Evolutionary conservation across 2,888 invertebrate species (phyloP).

Genomic region (Eilema griseolum): DNA sequence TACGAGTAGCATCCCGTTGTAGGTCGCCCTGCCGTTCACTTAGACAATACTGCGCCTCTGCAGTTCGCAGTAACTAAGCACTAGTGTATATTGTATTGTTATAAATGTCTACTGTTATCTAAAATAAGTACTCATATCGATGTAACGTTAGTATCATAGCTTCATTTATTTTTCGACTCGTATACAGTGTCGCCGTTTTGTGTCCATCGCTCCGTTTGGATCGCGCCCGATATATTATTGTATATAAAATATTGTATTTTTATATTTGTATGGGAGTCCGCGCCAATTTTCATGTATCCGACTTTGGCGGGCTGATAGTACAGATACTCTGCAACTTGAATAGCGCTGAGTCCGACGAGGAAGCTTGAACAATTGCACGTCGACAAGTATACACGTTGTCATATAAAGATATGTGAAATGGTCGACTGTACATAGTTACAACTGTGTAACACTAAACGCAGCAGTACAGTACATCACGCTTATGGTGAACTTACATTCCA

Average conservation of each 20-base stretch:
- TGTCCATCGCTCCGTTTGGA: conserved; percentile 9
- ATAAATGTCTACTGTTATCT: conserved; percentile 3
- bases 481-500: too few species aligned
- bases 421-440: too few species aligned
- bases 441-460: too few species aligned
- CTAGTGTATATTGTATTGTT: background rate
- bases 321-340: background rate
- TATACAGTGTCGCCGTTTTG: conserved; percentile 5
- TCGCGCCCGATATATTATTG: conserved; percentile 12
- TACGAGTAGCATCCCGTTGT: background rate
- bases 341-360: background rate
- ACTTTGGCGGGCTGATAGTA: background rate
- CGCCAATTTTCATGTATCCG: conserved; percentile 17
- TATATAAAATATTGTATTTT: conserved; percentile 53
- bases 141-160: conserved; percentile 6
- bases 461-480: too few species aligned
- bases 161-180: conserved; percentile 17
- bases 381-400: background rate
- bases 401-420: too few species aligned
- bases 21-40: background rate
- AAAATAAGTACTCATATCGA: conserved; percentile 21
- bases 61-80: background rate
- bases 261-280: conserved; percentile 38
- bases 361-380: background rate
- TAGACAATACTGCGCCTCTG: background rate